Percentiles rank a stretch among this genome's conserved stretches.
Evolutionary conservation across 2,888 invertebrate genomes (phyloP).

Genomic region (Parnassius glacialis): DNA sequence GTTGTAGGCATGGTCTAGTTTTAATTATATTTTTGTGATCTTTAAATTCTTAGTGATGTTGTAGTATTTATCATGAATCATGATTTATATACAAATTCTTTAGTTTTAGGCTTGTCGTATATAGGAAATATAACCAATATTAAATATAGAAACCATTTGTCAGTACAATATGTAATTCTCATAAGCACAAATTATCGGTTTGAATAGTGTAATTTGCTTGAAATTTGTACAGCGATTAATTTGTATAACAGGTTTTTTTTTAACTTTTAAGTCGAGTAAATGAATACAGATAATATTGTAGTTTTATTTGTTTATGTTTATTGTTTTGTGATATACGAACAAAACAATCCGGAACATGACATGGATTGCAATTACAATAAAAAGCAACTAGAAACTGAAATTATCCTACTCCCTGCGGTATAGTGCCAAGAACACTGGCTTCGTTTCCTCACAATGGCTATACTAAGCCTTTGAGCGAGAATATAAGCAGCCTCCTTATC

Average conservation of each 20-base stretch:
- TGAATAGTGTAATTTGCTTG: conserved; percentile 53
- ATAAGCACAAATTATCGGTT: conserved; percentile 37
- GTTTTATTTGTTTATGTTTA: conserved; percentile 30
- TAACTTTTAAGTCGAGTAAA: conserved; percentile 66
- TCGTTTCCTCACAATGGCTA: too few relatives aligned
- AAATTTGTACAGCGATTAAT: conserved; percentile 68
- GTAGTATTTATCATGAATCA: conserved; percentile 21
- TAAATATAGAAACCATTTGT: conserved; percentile 10
- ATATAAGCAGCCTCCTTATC: too few relatives aligned
- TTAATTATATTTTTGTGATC: conserved; percentile 21
- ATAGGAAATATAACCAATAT: conserved; percentile 20
- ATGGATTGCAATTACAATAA: too few relatives aligned
- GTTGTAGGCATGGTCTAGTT: conserved; percentile 12
- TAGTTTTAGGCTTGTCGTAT: conserved; percentile 12
- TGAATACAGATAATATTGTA: conserved; percentile 40
- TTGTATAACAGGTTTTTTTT: conserved; percentile 78
- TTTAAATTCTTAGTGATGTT: conserved; percentile 21
- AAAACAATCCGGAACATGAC: too few relatives aligned
- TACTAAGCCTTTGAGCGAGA: too few relatives aligned
- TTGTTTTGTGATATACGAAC: too few relatives aligned
- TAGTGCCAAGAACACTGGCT: too few relatives aligned
- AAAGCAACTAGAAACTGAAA: too few relatives aligned
- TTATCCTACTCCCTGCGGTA: too few relatives aligned
- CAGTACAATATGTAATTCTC: conserved; percentile 23
- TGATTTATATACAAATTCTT: conserved; percentile 11